These are phyloP conservation scores for Porites evermanni DNA, from an alignment of 92 coral and sea anemone species.

Conservation along the genomic window DNA sequence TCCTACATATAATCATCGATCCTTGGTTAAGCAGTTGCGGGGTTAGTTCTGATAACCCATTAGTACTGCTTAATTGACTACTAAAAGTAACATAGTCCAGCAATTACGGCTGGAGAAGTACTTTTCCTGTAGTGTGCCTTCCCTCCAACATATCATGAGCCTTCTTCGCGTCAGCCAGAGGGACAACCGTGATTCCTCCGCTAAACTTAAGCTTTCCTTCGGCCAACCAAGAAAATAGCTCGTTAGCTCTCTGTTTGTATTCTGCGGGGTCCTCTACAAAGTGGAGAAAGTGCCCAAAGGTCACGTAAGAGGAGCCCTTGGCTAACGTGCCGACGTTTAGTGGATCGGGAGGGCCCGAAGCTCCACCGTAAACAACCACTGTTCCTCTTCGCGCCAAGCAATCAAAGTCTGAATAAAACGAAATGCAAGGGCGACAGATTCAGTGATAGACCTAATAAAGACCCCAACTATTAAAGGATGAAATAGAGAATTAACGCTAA, in stretches of 20 bases:
- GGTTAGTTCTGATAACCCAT: too few relatives aligned
- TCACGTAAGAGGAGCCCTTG: constrained; percentile 69
- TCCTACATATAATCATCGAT: too few relatives aligned
- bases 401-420: constrained; percentile 54
- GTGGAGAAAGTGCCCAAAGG: constrained; percentile 53
- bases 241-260: constrained; percentile 61
- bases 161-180: constrained; percentile 66
- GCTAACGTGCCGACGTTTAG: constrained; percentile 56
- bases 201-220: constrained; percentile 76
- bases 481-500: too few relatives aligned
- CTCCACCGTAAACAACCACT: constrained; percentile 74
- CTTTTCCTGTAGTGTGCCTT: constrained; percentile 75
- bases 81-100: too few relatives aligned
- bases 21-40: too few relatives aligned
- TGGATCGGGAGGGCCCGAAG: constrained; percentile 82
- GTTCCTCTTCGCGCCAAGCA: constrained; percentile 81
- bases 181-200: constrained; percentile 71
- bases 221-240: constrained; percentile 66
- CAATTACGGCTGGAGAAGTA: constrained; percentile 48
- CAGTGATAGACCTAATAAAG: too few relatives aligned
- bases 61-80: too few relatives aligned
- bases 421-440: background rate
- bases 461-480: too few relatives aligned
- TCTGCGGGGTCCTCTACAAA: constrained; percentile 68
- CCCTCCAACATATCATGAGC: constrained; percentile 76